A percentile compares a stretch with the other conserved stretches of the same genome.
These are phyloP conservation scores for Erpornis zantholeuca DNA, from an alignment of 2,113 vertebrate species.

Conservation along the genomic window DNA sequence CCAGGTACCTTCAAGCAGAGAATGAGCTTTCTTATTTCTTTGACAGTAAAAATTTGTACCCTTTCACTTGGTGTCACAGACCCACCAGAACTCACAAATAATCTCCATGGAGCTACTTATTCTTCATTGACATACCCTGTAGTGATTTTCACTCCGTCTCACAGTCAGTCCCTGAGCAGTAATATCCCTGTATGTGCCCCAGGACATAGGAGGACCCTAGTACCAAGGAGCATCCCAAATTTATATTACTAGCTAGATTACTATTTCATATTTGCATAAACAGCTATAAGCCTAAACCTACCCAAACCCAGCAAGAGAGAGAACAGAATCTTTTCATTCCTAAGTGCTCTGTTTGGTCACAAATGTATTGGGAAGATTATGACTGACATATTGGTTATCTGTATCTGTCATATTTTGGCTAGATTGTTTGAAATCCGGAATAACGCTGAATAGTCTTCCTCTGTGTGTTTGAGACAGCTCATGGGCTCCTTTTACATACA, in stretches of 20 bases:
- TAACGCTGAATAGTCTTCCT: not conserved
- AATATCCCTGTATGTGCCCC: not conserved
- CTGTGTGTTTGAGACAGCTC: not conserved
- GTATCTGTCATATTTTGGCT: not conserved
- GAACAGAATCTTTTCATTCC: not conserved
- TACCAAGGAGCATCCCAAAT: not conserved
- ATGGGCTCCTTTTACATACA: not conserved
- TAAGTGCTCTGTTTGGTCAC: not conserved
- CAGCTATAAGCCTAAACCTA: not conserved
- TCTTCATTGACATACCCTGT: not conserved
- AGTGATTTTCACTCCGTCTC: not conserved
- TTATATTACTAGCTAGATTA: not conserved
- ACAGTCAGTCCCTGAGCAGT: not conserved
- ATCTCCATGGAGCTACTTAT: not conserved
- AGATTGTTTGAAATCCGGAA: not conserved
- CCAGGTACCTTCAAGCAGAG: not conserved
- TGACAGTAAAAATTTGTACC: not conserved
- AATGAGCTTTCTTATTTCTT: not conserved
- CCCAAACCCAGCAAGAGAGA: not conserved
- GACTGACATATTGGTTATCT: not conserved
- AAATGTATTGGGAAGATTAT: not conserved
- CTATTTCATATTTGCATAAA: not conserved
- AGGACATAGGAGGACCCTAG: rapidly evolving
- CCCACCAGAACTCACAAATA: not conserved
- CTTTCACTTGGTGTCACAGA: not conserved